These are phyloP conservation scores for Schmidtea mediterranea DNA, from an alignment of 1,140 invertebrate genomes.

Conservation along the genomic window DNA sequence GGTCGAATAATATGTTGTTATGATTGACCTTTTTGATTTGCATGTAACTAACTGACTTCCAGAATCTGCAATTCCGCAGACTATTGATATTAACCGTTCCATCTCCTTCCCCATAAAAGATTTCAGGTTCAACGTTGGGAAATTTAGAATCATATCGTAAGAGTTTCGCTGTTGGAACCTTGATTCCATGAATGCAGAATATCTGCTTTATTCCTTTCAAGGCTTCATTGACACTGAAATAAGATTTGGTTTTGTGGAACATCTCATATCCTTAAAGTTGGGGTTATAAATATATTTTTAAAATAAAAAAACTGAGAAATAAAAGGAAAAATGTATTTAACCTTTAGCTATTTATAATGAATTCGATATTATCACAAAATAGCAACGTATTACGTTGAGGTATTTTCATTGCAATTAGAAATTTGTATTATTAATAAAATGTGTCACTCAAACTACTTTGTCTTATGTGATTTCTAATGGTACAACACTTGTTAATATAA, in stretches of 20 bases:
- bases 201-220: slow-evolving; percentile 39
- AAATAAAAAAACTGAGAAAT: too few relatives aligned
- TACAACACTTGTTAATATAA: too few relatives aligned
- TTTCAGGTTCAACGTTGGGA: slow-evolving; percentile 41
- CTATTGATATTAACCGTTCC: slow-evolving; percentile 64
- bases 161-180: slow-evolving; percentile 39
- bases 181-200: slow-evolving; percentile 52
- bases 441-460: too few relatives aligned
- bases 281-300: too few relatives aligned
- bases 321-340: too few relatives aligned
- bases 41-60: slow-evolving; percentile 23
- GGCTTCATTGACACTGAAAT: slow-evolving; percentile 36
- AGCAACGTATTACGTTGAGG: too few relatives aligned
- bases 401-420: too few relatives aligned
- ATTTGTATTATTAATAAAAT: too few relatives aligned
- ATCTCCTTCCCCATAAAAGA: slow-evolving; percentile 55
- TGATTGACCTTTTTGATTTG: background rate
- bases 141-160: slow-evolving; percentile 5
- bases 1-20: background rate
- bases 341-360: too few relatives aligned
- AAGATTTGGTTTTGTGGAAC: slow-evolving; percentile 40
- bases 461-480: too few relatives aligned
- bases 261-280: slow-evolving; percentile 30
- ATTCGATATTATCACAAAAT: too few relatives aligned
- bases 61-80: slow-evolving; percentile 43